A percentile compares a stretch with the other conserved stretches of the same genome.
phyloP scores from a whole-genome alignment of 2,888 invertebrate genomes.

The Nymphalis polychloros region DNA sequence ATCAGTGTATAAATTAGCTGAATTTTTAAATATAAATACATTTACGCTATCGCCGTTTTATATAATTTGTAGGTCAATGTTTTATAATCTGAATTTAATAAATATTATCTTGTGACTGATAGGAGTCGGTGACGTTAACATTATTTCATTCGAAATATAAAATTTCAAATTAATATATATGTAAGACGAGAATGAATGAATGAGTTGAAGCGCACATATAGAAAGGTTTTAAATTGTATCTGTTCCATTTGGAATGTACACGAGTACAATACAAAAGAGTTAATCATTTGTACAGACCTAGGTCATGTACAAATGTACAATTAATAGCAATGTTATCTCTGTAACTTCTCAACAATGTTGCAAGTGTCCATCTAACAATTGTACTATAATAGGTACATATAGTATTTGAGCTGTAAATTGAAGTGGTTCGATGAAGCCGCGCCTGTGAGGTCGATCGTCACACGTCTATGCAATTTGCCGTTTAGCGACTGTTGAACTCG shows the following conservation, averaged over 20 bases:
- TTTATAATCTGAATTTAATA: too few species aligned
- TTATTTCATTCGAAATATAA: background rate
- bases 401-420: background rate
- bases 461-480: slow-evolving; percentile 18
- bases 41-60: too few species aligned
- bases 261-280: too few species aligned
- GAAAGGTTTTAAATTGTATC: too few species aligned
- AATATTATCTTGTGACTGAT: background rate
- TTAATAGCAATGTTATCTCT: too few species aligned
- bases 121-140: background rate
- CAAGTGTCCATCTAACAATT: slow-evolving; percentile 4
- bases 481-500: slow-evolving; percentile 25
- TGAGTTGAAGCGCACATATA: too few species aligned
- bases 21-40: too few species aligned
- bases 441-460: slow-evolving; percentile 18
- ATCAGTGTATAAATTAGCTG: too few species aligned
- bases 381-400: background rate
- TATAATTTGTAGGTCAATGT: too few species aligned
- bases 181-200: background rate
- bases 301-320: too few species aligned
- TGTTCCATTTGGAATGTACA: too few species aligned
- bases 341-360: slow-evolving; percentile 4
- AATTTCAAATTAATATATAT: background rate
- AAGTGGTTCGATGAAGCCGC: slow-evolving; percentile 12
- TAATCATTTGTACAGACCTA: too few species aligned